Base-by-base conservation (phyloP, 2,113 vertebrate species). In the Hippopotamus amphibius region DNA sequence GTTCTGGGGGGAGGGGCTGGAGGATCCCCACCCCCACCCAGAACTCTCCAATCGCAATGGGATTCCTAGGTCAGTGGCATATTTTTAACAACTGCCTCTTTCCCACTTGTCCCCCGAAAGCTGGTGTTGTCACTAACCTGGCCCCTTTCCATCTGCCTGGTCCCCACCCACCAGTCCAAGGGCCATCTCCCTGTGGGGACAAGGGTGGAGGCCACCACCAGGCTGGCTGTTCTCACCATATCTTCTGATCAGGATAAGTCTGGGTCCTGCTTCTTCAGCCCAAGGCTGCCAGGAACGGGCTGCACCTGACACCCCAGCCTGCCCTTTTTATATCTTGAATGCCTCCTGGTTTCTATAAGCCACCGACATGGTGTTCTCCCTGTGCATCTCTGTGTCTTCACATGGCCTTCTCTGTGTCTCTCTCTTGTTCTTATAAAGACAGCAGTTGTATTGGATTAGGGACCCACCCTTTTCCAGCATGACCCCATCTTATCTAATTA, bases 61-160 rank as follows among this genome's bases (percentile, higher is more conserved):
- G 74, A 50, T 68, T 66, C 84, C 43, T 41, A 11, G 59, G 50
- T 21, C 46, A 30, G 76, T 30, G 72, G 59, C 46, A 7, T 0
- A 0, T 76, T 89, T 87, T 87, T 93, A 95, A 95, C 93, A 41
- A 61, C 30, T 93, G 46, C 68, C 83, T 69, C 16, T 48, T 37
- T 30, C 28, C 33, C 17, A 79, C 30, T 15, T 28, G 3, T 0
- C n/a, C 0, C 0, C n/a, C 68, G 61, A 41, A 0, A 50, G 41
- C 81, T 30, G 55, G 46, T 2, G 0, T 22, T 61, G 22, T 41
- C 88, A 61, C 53, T 24, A 79, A 87, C 50, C 11, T 30, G 22
- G 26, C 22, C 33, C 6, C 71, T 79, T 71, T 57, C 37, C 1
- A 21, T 46, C 28, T 92, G 63, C 63, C 69, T 11, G 22, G 30